Evolutionary conservation across 1,140 invertebrate genomes (phyloP).

Genomic region (Odontomachus brunneus): DNA sequence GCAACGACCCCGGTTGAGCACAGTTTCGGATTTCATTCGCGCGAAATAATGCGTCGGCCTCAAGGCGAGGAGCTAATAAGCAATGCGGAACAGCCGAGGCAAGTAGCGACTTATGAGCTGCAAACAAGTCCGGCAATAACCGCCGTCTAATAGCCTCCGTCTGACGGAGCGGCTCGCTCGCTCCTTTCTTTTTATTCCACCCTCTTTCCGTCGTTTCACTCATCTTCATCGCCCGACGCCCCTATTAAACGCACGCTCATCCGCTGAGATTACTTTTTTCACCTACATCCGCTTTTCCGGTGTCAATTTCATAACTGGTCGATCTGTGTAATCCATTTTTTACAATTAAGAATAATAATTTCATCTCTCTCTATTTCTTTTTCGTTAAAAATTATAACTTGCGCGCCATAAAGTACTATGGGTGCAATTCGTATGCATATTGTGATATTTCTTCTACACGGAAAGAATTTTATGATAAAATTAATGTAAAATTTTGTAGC

Average conservation of each 20-base stretch:
- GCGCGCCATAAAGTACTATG: no score
- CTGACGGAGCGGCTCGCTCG: constrained; percentile 17
- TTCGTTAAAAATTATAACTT: no score
- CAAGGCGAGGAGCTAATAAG: constrained; percentile 42
- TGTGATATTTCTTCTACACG: no score
- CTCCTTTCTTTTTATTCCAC: neutral
- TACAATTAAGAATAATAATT: no score
- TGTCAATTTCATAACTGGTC: constrained; percentile 41
- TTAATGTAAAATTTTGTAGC: no score
- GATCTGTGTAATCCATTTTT: neutral
- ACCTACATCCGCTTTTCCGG: neutral
- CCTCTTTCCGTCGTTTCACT: neutral
- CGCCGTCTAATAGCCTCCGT: constrained; percentile 54
- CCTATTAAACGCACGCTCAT: constrained; percentile 4
- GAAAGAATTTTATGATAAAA: no score
- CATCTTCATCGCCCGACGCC: neutral
- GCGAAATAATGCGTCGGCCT: constrained; percentile 32
- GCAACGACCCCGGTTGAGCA: constrained; percentile 39
- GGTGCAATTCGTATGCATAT: no score
- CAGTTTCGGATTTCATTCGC: constrained; percentile 47
- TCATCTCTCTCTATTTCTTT: no score
- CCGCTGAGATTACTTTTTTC: constrained; percentile 23
- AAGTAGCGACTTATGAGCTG: constrained; percentile 56
- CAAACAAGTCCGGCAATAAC: constrained; percentile 65
- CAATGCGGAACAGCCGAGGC: neutral